Evolutionary conservation across 2,113 vertebrate genomes (phyloP), one percentile per base, ranked within the genome.

Genomic region (Fregetta grallaria): DNA sequence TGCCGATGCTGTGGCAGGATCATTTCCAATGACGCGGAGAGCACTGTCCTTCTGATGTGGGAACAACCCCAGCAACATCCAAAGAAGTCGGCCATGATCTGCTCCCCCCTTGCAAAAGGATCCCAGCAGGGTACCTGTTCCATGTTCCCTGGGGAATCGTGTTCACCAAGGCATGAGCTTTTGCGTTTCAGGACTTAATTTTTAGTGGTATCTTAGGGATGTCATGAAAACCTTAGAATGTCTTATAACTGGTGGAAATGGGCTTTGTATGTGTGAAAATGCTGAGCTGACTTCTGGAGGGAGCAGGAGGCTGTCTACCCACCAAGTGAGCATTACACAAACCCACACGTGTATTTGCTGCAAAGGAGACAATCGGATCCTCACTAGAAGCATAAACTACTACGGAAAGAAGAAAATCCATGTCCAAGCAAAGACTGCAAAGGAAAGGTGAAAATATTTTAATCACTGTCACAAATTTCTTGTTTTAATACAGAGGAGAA

Each of bases 21-120:
- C 12, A 42, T 42, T 40, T 53, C 53, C 13, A 40, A 20, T 2
- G n/a, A 36, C 3, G 23, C 1, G 0, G 45, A 2, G 12, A 88
- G n/a, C 68, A n/a, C 13, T 1, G 0, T 53, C 12, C 15, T 29
- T 63, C 26, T 42, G 52, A 29, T 12, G 34, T 29, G 40, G n/a
- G 34, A 77, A 47, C 25, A 77, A 42, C 15, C 34, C 15, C 3
- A 6, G 11, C 10, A 53, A 15, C 40, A 81, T 9, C 62, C 47
- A 30, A 16, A 55, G 21, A n/a, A 2, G 2, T 53, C 1, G 6
- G 26, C 55, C 1, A 5, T 68, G 49, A 55, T 19, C 55, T 49
- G 20, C 20, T 44, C 3, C 20, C 18, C 6, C 9, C n/a, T 84
- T 20, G 13, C 15, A 40, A 13, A 45, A 50, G 3, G 15, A 23